Evolutionary conservation across 2,113 vertebrate species (phyloP), one percentile per base, ranked within the genome.

Genomic region (Notechis scutatus): DNA sequence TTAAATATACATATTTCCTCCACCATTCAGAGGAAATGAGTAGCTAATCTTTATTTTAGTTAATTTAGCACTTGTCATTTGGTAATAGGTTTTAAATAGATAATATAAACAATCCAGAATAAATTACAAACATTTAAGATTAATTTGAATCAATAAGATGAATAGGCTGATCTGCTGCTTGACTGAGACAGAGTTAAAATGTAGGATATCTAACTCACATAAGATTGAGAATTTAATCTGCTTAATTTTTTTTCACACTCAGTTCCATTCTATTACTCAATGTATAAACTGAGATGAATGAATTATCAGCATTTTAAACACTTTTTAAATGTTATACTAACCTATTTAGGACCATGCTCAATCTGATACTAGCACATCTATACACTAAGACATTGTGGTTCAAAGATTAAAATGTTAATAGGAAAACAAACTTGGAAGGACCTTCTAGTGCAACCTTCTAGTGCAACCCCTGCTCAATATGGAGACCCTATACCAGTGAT

Each of bases 61-160:
- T 92, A 24, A 94, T 96, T 92, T 20, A 14, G 85, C 74, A 86
- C 9, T 93, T 95, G 86, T 64, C 69, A 96, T 92, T 90, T 95
- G 92, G 93, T 92, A 96, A 95, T 91, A 91, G 55, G 90, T 42
- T 91, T 64, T 94, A 93, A 95, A 21, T 89, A 95, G 95, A 55
- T 50, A 20, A 12, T 94, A 0, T 64, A 23, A 90, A 57, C 94
- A 92, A 90, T 34, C 81, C 23, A 86, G 52, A 86, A 74, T 92
- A 92, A 88, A 92, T 92, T 54, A 88, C 45, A 23, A 52, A 4
- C 86, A 88, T n/a, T 93, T 86, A 59, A 47, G 69, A 57, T 57
- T 45, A 21, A 85, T 26, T 74, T 81, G 74, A 92, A 74, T 59
- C 88, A 93, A 61, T 52, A 50, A 21, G 74, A 86, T 24, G 85